A percentile compares a stretch with the other conserved stretches of the same genome.
Conservation (phyloP, 2,888 invertebrate genomes). For the Trichogramma evanescens region DNA sequence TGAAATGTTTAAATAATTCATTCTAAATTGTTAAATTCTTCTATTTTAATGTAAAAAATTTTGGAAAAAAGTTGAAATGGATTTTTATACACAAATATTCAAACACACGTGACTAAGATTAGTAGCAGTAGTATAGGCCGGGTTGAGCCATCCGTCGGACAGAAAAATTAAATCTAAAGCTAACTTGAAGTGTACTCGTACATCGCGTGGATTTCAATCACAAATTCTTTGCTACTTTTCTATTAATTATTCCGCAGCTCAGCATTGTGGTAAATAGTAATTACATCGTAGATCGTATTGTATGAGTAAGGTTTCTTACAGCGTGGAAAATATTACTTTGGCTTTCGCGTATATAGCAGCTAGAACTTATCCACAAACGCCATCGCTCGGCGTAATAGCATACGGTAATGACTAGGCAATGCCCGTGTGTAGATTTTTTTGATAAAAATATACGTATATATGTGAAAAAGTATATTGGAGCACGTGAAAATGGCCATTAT, state of each 20-base stretch:
- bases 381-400: slow-evolving; percentile 21
- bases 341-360: slow-evolving; percentile 13
- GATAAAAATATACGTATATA: slow-evolving; percentile 22
- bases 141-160: too few relatives aligned
- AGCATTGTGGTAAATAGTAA: slow-evolving; percentile 25
- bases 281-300: slow-evolving; percentile 25
- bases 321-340: slow-evolving; percentile 12
- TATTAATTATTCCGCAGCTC: slow-evolving; percentile 28
- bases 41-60: too few relatives aligned
- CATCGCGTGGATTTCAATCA: slow-evolving; percentile 16
- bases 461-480: too few relatives aligned
- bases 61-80: too few relatives aligned
- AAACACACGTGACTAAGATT: too few relatives aligned
- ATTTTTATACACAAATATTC: too few relatives aligned
- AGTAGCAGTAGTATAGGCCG: too few relatives aligned
- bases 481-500: too few relatives aligned
- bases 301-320: slow-evolving; percentile 22
- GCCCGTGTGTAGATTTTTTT: slow-evolving; percentile 27
- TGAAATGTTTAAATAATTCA: too few relatives aligned
- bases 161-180: too few relatives aligned
- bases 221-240: slow-evolving; percentile 32
- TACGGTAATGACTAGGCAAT: slow-evolving; percentile 20
- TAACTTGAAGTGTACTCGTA: slow-evolving; percentile 1
- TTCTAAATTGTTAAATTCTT: too few relatives aligned
- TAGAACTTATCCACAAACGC: slow-evolving; percentile 17